phyloP scores from a whole-genome alignment of 2,797 vertebrate genomes.

The Ambastaia sidthimunki region DNA sequence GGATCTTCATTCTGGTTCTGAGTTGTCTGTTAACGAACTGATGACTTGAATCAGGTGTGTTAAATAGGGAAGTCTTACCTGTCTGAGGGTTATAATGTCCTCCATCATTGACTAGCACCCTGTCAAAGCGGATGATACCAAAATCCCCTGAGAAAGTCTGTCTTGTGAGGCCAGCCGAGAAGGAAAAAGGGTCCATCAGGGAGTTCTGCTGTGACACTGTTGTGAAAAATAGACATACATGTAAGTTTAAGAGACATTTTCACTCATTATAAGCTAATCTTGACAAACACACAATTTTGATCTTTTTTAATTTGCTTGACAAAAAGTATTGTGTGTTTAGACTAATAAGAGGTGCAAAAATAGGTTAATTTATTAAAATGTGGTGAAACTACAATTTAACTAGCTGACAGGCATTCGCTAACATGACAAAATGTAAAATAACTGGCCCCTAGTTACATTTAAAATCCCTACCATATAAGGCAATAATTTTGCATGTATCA shows the following conservation, averaged over 20 bases:
- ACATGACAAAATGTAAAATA: not conserved
- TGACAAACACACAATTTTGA: not conserved
- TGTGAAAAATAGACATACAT: conserved; percentile 22
- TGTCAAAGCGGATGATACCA: conserved; percentile 89
- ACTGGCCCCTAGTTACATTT: not conserved
- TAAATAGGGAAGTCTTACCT: conserved; percentile 73
- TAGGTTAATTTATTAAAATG: not conserved
- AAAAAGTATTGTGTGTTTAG: not conserved
- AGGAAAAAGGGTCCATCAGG: conserved; percentile 81
- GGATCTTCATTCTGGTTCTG: too few relatives aligned
- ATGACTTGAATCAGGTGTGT: too few relatives aligned
- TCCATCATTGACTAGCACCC: conserved; percentile 93
- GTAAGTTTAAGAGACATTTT: not conserved
- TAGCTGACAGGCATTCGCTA: not conserved
- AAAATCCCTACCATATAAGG: not conserved
- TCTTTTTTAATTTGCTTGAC: not conserved
- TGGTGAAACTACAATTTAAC: not conserved
- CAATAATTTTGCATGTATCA: not conserved
- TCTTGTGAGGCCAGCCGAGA: conserved; percentile 90
- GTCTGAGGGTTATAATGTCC: conserved; percentile 88
- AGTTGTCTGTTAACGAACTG: too few relatives aligned
- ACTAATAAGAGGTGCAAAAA: not conserved
- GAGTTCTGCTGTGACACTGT: conserved; percentile 62
- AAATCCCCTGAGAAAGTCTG: conserved; percentile 79
- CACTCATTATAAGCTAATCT: not conserved